A percentile compares a stretch with the other conserved stretches of the same genome.
phyloP scores from a whole-genome alignment of 2,113 vertebrate species.

The Capra hircus region DNA sequence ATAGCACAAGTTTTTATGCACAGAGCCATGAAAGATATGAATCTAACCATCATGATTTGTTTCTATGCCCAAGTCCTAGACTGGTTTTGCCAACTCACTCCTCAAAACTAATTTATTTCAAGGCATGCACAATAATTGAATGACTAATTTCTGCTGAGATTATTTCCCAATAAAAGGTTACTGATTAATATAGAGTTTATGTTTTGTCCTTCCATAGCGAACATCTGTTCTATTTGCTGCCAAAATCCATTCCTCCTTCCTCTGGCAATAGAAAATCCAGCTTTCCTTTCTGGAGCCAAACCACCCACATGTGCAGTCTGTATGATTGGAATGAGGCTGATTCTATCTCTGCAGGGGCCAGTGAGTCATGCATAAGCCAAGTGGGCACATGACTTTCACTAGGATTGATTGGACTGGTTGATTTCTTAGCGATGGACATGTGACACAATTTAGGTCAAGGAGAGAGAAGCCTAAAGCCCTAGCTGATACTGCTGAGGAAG shows the following conservation, averaged over 20 bases:
- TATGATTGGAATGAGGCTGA: not conserved
- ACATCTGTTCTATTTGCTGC: not conserved
- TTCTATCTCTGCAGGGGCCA: not conserved
- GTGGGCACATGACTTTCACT: not conserved
- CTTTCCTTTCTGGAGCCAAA: not conserved
- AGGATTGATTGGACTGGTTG: not conserved
- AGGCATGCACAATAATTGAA: not conserved
- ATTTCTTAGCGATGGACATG: not conserved
- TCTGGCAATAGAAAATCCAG: not conserved
- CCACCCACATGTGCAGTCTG: not conserved
- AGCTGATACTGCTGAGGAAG: not conserved
- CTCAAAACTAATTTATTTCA: not conserved
- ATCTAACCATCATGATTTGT: not conserved
- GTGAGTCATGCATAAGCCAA: not conserved
- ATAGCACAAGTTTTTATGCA: not conserved
- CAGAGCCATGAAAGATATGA: not conserved
- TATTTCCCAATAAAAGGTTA: not conserved
- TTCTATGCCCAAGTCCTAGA: not conserved
- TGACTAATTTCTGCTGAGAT: not conserved
- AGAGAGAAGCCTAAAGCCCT: not conserved
- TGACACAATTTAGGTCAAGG: not conserved
- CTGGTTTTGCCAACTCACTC: not conserved
- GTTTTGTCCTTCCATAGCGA: not conserved
- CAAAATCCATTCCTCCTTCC: not conserved
- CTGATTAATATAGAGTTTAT: not conserved